Evolutionary conservation across 2,797 vertebrate genomes (phyloP).

Genomic region (Liasis olivaceus): DNA sequence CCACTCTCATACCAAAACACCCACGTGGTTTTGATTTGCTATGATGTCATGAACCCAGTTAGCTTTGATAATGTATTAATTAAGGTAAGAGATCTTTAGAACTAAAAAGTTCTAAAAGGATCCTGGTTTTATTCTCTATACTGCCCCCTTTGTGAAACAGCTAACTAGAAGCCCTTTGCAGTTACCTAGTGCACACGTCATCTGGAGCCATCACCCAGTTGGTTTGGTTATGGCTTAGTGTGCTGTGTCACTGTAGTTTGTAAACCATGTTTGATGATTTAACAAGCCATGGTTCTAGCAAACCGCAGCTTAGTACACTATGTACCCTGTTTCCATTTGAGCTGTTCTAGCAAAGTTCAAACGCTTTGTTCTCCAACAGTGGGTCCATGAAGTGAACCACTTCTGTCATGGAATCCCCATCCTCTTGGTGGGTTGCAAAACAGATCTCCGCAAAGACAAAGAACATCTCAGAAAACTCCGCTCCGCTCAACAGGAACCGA

Average conservation of each 20-base stretch:
- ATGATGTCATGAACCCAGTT: conserved; percentile 94
- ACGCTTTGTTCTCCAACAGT: conserved; percentile 71
- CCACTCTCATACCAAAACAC: conserved; percentile 95
- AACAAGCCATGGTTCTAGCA: too few species aligned
- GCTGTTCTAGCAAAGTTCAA: background rate
- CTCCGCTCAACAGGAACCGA: conserved; percentile 81
- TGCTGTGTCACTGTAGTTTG: background rate
- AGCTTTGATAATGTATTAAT: conserved; percentile 93
- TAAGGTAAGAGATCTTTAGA: conserved; percentile 80
- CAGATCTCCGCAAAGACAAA: conserved; percentile 92
- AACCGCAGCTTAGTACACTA: background rate
- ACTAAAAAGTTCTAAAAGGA: background rate
- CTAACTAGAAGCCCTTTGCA: background rate
- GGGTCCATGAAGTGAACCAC: conserved; percentile 93
- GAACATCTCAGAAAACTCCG: conserved; percentile 87
- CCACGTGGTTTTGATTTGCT: conserved; percentile 89
- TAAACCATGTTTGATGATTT: background rate
- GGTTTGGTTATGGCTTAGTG: background rate
- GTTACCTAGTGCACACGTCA: background rate
- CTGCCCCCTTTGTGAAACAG: background rate
- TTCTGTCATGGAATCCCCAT: conserved; percentile 87
- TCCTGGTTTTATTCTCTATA: background rate
- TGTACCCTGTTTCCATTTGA: background rate
- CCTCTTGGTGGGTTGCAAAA: conserved; percentile 96
- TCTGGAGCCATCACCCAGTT: background rate